A percentile compares a stretch with the other conserved stretches of the same genome.
Evolutionary conservation across 2,113 vertebrate genomes (phyloP).

Genomic region (Vulpes lagopus): DNA sequence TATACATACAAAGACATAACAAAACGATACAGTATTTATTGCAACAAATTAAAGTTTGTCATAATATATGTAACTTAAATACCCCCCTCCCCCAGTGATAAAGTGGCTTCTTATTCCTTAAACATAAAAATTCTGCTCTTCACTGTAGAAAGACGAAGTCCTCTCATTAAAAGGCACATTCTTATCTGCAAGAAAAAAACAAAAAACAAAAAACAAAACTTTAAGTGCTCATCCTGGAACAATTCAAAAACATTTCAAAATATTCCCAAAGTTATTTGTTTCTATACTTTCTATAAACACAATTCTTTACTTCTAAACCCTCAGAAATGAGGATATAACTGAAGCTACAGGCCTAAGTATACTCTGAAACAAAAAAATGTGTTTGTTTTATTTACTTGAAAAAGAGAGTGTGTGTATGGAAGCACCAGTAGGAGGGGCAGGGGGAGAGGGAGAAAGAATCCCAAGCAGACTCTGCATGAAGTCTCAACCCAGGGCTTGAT

Average conservation of each 20-base stretch:
- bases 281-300: slow-evolving; percentile 12
- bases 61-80: slow-evolving; percentile 84
- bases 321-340: neutral
- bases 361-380: neutral
- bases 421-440: neutral
- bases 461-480: neutral
- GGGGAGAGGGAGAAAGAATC: neutral
- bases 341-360: neutral
- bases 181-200: slow-evolving; percentile 85
- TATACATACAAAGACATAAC: slow-evolving; percentile 83
- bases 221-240: slow-evolving; percentile 32
- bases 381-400: neutral
- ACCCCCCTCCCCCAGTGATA: slow-evolving; percentile 68
- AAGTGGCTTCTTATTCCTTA: slow-evolving; percentile 87
- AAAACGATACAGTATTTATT: slow-evolving; percentile 84
- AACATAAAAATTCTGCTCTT: slow-evolving; percentile 81
- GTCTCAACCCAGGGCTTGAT: neutral
- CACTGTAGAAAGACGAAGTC: slow-evolving; percentile 84
- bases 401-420: neutral
- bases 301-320: neutral
- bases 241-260: slow-evolving; percentile 19
- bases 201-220: slow-evolving; percentile 67
- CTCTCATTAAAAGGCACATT: slow-evolving; percentile 88
- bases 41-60: slow-evolving; percentile 80
- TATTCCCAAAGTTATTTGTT: slow-evolving; percentile 4